Base-by-base conservation (phyloP, 37 sponge, comb jelly and placozoan genomes). In the Beroe forskalii region DNA sequence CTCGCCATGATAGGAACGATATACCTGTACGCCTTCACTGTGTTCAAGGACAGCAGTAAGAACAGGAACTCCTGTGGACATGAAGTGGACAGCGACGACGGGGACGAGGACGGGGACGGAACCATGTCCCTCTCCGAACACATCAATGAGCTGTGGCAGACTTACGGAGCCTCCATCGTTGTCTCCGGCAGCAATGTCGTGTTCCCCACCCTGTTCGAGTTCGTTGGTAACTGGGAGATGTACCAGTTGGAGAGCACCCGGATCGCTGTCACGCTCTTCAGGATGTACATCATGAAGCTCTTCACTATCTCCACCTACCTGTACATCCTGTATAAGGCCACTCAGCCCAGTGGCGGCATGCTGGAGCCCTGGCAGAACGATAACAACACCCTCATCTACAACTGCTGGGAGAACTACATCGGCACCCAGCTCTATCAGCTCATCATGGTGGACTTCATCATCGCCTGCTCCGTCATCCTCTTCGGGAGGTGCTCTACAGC, bases 251-350 rank as follows among this genome's bases (percentile, higher is more conserved):
- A 80, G 30, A 80, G 86, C 55, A 80, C 86, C 2, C 40, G 43
- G 28, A 80, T 80, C 43, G 25, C 48, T 0, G 40, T 80, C 43
- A 80, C 86, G 9, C 86, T 80, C 6, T 4, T 44, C 24, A 40
- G 86, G 86, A 80, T 80, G 86, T 80, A 42, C 86, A 41, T 80
- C 28, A 80, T 80, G 86, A 80, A 80, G 86, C 30, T 80, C 48
- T 80, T 80, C 55, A 44, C 27, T 3, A 25, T 80, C 1, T 80
- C 55, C 3, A 25, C 48, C 23, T 80, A 43, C 48, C 86, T 80
- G 43, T 80, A 80, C 86, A 44, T 80, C 28, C 86, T 80, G 25
- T 80, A 80, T 48, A 80, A 20, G 1, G 86, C 55, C 6, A 38
- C 48, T 23, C n/a, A 38, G n/a, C 55, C 86, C 28, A 80, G 86